Evolutionary conservation across 2,113 vertebrate species (phyloP), one percentile per base, ranked within the genome.

Genomic region (Machaerirhynchus nigripectus): DNA sequence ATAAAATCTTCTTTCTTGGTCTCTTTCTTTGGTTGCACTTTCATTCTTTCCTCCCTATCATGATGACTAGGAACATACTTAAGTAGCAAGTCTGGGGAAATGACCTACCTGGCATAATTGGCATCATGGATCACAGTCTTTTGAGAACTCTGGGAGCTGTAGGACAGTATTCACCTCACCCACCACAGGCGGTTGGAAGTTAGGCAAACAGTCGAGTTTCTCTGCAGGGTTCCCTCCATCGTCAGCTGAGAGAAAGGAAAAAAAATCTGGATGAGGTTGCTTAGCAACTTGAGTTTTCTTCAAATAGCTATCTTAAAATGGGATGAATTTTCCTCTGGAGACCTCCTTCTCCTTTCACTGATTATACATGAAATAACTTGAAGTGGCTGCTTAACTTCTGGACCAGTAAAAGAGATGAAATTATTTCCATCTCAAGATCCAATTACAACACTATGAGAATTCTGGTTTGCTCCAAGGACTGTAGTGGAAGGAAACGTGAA

Each of bases 261-360:
- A 68, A 65, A 46, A 68, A 37, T 33, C 14, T 50, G 77, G 42
- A 82, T 90, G 35, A 83, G 11, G 88, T 97, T 97, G 94, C 95
- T 89, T 93, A 95, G 95, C 92, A 97, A 96, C 94, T 90, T 60
- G 30, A 84, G 55, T 90, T 93, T 88, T 88, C 76, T 76, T 93
- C 79, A 77, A 67, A 80, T 93, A 47, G 19, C 52, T 89, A 37
- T 86, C 75, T 86, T 81, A 56, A 92, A 96, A 95, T 70, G 86
- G 68, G 55, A 86, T 86, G 33, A 77, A 53, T 74, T 30, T 92
- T 90, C 55, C 83, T 90, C 76, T 92, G 71, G 83, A 93, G 89
- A 90, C 21, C 21, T 74, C 22, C 78, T 92, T 73, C 59, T 92
- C 46, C 79, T 95, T 90, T 27, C 59, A 90, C 3, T 37, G 42